These are phyloP conservation scores for Rhagoletis pomonella DNA, from an alignment of 1,140 invertebrate species.

Conservation along the genomic window DNA sequence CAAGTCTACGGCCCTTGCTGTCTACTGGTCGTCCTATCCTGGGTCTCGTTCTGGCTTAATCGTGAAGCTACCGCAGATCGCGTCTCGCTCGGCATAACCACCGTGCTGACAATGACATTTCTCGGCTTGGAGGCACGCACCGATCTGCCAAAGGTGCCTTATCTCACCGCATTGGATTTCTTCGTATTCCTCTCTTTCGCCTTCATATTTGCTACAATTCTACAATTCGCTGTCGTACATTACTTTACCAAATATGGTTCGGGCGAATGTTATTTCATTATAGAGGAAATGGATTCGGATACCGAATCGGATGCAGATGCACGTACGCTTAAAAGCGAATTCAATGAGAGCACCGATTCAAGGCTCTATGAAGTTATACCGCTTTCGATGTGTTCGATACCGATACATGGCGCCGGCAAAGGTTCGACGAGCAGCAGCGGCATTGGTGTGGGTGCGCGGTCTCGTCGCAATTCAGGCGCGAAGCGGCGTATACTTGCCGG, in stretches of 20 bases:
- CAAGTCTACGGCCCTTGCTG: constrained; percentile 92
- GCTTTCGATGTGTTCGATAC: constrained; percentile 69
- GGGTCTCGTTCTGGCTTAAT: constrained; percentile 95
- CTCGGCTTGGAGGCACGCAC: constrained; percentile 89
- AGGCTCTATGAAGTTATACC: constrained; percentile 72
- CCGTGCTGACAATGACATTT: constrained; percentile 92
- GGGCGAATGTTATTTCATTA: constrained; percentile 87
- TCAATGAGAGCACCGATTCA: constrained; percentile 66
- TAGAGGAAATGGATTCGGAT: constrained; percentile 78
- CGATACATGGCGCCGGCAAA: constrained; percentile 60
- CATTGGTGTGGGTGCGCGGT: constrained; percentile 55
- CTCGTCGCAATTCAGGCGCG: constrained; percentile 41
- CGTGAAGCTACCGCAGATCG: constrained; percentile 91
- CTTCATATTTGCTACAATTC: constrained; percentile 91
- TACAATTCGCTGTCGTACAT: constrained; percentile 91
- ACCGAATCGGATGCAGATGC: constrained; percentile 78
- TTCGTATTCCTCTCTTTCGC: constrained; percentile 91
- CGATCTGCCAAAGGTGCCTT: constrained; percentile 90
- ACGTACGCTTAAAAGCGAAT: constrained; percentile 53
- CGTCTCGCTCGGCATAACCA: constrained; percentile 89
- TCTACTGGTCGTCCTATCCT: constrained; percentile 89
- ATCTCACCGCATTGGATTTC: constrained; percentile 90
- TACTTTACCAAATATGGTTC: constrained; percentile 93
- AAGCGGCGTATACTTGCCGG: neutral
- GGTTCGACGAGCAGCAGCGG: constrained; percentile 55